phyloP scores from a whole-genome alignment of 1,140 invertebrate species.

The Holcopasites calliopsidis region DNA sequence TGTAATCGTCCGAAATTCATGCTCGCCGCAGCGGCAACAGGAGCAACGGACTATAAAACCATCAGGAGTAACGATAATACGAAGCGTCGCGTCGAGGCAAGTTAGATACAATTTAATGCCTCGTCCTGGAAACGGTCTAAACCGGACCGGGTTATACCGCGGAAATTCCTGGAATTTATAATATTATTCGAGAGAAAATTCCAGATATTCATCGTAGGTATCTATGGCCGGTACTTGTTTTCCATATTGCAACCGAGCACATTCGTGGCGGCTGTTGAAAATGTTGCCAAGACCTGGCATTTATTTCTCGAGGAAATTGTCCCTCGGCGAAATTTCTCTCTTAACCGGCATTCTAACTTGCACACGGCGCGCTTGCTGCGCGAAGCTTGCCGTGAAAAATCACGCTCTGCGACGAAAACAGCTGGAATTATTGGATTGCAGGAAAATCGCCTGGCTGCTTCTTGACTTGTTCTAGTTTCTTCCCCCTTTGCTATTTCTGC shows the following conservation, averaged over 20 bases:
- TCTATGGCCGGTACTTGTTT: not conserved
- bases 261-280: not conserved
- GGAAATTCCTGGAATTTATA: conserved; percentile 27
- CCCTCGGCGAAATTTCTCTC: conserved; percentile 2
- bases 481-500: not conserved
- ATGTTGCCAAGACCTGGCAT: not conserved
- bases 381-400: not conserved
- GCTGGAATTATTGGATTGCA: not conserved
- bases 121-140: conserved; percentile 17
- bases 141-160: not conserved
- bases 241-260: not conserved
- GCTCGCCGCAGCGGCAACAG: not conserved
- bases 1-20: not conserved
- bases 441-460: too few relatives aligned
- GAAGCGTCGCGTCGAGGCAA: conserved; percentile 18
- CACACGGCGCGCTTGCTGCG: not conserved
- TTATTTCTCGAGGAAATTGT: not conserved
- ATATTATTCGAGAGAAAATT: conserved; percentile 25
- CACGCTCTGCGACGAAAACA: not conserved
- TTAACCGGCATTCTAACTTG: not conserved
- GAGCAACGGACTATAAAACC: not conserved
- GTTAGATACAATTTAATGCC: conserved; percentile 26
- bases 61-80: conserved; percentile 25
- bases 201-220: conserved; percentile 13
- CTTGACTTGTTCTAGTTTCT: not conserved